phyloP scores from a whole-genome alignment of 2,888 invertebrate genomes.

The Pelosia muscerda region DNA sequence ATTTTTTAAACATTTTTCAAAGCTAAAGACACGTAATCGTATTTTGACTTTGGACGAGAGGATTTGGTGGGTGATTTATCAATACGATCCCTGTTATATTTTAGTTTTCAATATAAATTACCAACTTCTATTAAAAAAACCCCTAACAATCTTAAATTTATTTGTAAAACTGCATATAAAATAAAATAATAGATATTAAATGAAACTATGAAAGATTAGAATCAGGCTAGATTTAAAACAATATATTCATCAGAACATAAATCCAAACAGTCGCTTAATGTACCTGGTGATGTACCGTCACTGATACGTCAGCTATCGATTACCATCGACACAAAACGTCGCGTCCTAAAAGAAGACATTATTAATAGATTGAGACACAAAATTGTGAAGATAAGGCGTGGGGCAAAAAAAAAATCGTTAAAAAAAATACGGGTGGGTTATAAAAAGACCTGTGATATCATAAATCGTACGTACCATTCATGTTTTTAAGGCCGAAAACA shows the following conservation, averaged over 20 bases:
- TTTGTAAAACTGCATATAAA: not conserved
- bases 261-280: conserved; percentile 43
- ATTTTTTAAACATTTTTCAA: conserved; percentile 62
- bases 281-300: conserved; percentile 61
- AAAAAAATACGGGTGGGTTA: conserved; percentile 75
- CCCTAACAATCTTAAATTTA: not conserved
- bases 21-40: conserved; percentile 27
- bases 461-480: conserved; percentile 85
- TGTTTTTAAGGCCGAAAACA: conserved; percentile 70
- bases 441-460: conserved; percentile 84
- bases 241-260: conserved; percentile 35
- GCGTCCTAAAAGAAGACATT: conserved; percentile 81
- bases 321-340: conserved; percentile 72
- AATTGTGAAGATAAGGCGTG: conserved; percentile 77
- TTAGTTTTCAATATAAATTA: not conserved
- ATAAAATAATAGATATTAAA: not conserved
- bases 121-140: no score
- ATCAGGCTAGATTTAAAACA: conserved; percentile 8
- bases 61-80: not conserved
- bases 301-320: conserved; percentile 66
- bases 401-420: conserved; percentile 58
- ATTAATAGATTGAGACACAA: conserved; percentile 86
- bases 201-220: not conserved
- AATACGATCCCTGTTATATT: not conserved
- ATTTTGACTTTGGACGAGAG: not conserved